A percentile compares a stretch with the other conserved stretches of the same genome.
These are phyloP conservation scores for Apodemia duryi DNA, from an alignment of 2,888 invertebrate species.

Conservation along the genomic window DNA sequence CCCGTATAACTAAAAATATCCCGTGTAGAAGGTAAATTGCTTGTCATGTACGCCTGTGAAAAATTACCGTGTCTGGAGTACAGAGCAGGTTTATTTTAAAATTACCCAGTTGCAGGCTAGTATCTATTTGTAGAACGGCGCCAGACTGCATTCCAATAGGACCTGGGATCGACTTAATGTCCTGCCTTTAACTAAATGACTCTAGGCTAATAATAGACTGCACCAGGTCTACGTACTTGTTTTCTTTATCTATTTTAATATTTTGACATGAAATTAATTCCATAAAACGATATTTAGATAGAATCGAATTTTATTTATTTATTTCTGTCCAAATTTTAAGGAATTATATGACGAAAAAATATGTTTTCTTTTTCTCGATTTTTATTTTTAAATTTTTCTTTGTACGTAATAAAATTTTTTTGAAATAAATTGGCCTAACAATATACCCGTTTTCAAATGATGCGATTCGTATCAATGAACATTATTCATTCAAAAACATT, in stretches of 20 bases:
- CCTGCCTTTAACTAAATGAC: slow-evolving; percentile 48
- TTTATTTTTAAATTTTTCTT: too few species aligned
- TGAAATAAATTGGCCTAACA: too few species aligned
- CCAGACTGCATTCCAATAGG: slow-evolving; percentile 70
- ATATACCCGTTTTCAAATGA: too few species aligned
- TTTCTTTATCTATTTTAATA: not conserved
- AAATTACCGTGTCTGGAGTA: slow-evolving; percentile 23
- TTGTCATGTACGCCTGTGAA: slow-evolving; percentile 12
- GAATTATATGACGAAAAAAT: not conserved
- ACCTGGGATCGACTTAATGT: slow-evolving; percentile 63
- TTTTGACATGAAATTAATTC: not conserved
- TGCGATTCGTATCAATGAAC: too few species aligned
- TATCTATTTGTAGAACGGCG: slow-evolving; percentile 67
- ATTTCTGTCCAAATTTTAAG: not conserved
- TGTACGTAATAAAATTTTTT: too few species aligned
- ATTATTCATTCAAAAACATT: too few species aligned
- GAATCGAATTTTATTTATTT: not conserved
- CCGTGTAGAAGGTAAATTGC: slow-evolving; percentile 7
- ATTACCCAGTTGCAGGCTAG: slow-evolving; percentile 44
- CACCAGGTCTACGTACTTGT: slow-evolving; percentile 42
- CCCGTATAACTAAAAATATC: slow-evolving; percentile 15
- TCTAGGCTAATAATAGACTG: slow-evolving; percentile 56
- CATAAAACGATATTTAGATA: not conserved
- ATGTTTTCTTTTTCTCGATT: not conserved
- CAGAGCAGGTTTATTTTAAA: slow-evolving; percentile 42